phyloP scores from a whole-genome alignment of 1,140 invertebrate genomes.

The Rhopalosiphum padi region DNA sequence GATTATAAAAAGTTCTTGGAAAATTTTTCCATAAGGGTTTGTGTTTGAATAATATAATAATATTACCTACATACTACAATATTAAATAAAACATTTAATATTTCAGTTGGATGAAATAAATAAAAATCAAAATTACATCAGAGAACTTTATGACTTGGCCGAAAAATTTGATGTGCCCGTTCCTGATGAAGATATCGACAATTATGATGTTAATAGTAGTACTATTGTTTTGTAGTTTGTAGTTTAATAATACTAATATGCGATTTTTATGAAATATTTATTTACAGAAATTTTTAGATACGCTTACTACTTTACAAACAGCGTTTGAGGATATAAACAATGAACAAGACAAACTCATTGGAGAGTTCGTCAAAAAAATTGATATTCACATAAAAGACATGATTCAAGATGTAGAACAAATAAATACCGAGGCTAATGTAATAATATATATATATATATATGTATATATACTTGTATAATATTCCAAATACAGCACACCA shows the following conservation, averaged over 20 bases:
- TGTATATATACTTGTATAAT: background rate
- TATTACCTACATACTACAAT: background rate
- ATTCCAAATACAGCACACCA: background rate
- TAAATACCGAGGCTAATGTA: conserved; percentile 15
- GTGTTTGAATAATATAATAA: background rate
- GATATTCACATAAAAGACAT: conserved; percentile 24
- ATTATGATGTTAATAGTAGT: conserved; percentile 59
- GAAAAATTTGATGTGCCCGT: conserved; percentile 73
- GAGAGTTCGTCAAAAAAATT: conserved; percentile 37
- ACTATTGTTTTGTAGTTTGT: background rate
- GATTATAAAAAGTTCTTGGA: conserved; percentile 44
- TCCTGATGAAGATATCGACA: conserved; percentile 68
- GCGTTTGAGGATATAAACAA: background rate
- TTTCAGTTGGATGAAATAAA: conserved; percentile 71
- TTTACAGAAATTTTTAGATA: conserved; percentile 20
- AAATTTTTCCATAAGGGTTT: conserved; percentile 5
- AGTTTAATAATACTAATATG: background rate
- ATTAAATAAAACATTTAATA: background rate
- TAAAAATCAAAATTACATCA: conserved; percentile 71
- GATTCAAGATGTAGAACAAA: background rate
- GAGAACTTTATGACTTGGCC: conserved; percentile 76
- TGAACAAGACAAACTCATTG: conserved; percentile 24
- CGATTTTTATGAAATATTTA: background rate
- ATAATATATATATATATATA: background rate
- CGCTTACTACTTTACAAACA: background rate